Conservation (phyloP, 2,888 invertebrate genomes). For the Eremobia ochroleuca region DNA sequence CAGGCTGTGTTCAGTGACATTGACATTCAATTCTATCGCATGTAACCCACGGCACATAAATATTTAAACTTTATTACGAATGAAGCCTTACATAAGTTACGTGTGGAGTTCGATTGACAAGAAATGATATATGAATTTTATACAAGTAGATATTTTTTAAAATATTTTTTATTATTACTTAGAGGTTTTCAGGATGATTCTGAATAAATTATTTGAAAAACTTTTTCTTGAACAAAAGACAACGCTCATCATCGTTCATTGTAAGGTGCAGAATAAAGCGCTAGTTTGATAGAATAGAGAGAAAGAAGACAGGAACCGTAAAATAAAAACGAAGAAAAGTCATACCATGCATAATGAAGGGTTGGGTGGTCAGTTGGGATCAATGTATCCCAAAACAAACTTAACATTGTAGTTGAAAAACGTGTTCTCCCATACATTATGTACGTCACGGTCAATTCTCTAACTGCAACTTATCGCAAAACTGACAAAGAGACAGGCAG, state of each 20-base stretch:
- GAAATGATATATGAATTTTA: conserved; percentile 2
- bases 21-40: conserved; percentile 53
- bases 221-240: background rate
- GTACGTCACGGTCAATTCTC: background rate
- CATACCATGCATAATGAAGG: no score
- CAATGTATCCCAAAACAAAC: no score
- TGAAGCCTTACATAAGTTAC: conserved; percentile 4
- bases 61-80: conserved; percentile 33
- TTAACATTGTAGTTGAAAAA: background rate
- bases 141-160: no score
- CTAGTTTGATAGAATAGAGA: background rate
- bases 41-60: conserved; percentile 33
- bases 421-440: background rate
- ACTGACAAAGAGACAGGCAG: no score
- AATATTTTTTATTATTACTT: no score
- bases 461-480: no score
- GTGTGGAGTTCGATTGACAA: conserved; percentile 2
- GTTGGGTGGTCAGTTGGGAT: no score
- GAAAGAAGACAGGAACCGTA: background rate
- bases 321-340: background rate
- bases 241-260: background rate
- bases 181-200: background rate
- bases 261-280: no score
- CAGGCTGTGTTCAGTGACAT: conserved; percentile 36
- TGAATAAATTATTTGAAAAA: background rate